Evolutionary conservation across 1,140 invertebrate genomes (phyloP).

Genomic region (Rhyzopertha dominica): DNA sequence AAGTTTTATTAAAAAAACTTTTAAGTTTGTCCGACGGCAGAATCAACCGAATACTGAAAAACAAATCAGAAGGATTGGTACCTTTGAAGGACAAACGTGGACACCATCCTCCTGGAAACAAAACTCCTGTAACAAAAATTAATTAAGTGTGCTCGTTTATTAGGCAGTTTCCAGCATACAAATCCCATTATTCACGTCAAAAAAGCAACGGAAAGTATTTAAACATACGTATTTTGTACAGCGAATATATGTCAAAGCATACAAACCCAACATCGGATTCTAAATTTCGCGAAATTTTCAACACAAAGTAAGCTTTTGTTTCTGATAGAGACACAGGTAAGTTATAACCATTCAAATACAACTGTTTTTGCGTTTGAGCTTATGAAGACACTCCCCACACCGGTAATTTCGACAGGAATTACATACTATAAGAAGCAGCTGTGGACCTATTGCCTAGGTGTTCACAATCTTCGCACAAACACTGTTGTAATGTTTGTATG

Average conservation of each 20-base stretch:
- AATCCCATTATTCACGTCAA: slow-evolving; percentile 7
- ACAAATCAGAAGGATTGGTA: too few relatives aligned
- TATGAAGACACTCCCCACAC: slow-evolving; percentile 24
- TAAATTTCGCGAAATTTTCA: neutral
- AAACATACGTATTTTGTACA: neutral
- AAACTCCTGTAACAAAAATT: too few relatives aligned
- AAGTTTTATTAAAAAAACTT: too few relatives aligned
- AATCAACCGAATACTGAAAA: too few relatives aligned
- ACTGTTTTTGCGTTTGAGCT: slow-evolving; percentile 18
- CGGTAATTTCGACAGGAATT: slow-evolving; percentile 15
- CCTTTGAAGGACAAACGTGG: too few relatives aligned
- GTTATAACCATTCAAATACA: slow-evolving; percentile 7
- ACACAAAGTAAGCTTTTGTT: slow-evolving; percentile 11
- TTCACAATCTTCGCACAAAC: slow-evolving; percentile 16
- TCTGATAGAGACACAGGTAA: slow-evolving; percentile 8
- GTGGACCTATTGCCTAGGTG: slow-evolving; percentile 21
- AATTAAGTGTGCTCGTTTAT: too few relatives aligned
- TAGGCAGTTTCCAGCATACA: slow-evolving; percentile 7
- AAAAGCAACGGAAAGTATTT: slow-evolving; percentile 14
- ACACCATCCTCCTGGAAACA: too few relatives aligned
- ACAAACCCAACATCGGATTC: neutral
- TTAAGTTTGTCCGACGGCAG: too few relatives aligned
- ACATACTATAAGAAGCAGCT: slow-evolving; percentile 24
- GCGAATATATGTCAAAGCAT: neutral
- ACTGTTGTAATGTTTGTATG: slow-evolving; percentile 19